phyloP scores from a whole-genome alignment of 2,797 vertebrate species.

The Lacerta bilineata region DNA sequence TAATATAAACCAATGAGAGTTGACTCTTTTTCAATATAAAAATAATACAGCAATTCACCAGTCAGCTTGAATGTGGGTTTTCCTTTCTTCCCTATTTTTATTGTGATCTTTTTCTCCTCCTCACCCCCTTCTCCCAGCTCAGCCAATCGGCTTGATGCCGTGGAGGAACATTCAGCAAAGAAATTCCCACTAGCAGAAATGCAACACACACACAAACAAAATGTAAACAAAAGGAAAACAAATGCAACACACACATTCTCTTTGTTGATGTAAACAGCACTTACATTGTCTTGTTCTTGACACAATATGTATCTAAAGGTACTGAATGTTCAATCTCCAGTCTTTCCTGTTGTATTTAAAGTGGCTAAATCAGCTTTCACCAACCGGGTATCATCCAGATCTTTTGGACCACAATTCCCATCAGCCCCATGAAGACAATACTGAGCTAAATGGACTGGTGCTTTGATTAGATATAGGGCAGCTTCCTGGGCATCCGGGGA shows the following conservation, averaged over 20 bases:
- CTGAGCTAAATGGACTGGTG: too few species aligned
- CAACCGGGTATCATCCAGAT: too few species aligned
- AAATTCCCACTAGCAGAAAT: neutral
- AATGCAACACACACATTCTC: too few species aligned
- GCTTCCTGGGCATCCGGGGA: too few species aligned
- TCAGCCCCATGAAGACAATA: too few species aligned
- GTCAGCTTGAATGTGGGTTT: too few species aligned
- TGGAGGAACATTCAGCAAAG: neutral
- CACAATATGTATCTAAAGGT: neutral
- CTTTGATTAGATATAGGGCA: too few species aligned
- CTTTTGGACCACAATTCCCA: too few species aligned
- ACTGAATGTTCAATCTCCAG: neutral
- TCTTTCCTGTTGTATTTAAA: neutral
- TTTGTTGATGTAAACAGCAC: slow-evolving; percentile 59
- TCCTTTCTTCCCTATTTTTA: neutral
- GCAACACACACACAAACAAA: slow-evolving; percentile 14
- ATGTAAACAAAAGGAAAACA: too few species aligned
- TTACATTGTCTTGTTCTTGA: slow-evolving; percentile 49
- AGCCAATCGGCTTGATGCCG: neutral
- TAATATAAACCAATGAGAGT: neutral
- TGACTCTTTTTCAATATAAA: neutral
- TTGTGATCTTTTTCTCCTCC: rapidly evolving
- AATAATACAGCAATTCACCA: too few species aligned
- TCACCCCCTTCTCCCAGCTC: neutral
- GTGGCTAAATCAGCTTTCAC: too few species aligned